Evolutionary conservation across 2,797 vertebrate species (phyloP).

Genomic region (Sebastiscus tertius): DNA sequence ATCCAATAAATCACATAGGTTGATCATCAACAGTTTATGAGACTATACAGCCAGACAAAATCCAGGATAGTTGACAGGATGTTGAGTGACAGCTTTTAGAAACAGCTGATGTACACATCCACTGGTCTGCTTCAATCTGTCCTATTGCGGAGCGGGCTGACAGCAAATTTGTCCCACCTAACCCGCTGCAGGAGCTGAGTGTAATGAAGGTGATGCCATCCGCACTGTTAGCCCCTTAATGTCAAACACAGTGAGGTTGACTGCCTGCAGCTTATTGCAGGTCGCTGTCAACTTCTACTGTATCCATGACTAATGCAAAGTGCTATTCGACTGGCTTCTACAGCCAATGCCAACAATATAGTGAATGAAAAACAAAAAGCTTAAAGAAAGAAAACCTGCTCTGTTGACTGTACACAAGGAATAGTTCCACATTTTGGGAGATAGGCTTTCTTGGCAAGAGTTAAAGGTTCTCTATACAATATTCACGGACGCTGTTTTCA

Average conservation of each 20-base stretch:
- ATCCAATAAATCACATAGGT: not conserved
- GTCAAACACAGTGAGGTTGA: slow-evolving; percentile 33
- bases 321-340: not conserved
- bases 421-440: not conserved
- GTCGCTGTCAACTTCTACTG: not conserved
- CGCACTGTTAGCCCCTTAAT: slow-evolving; percentile 17
- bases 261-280: not conserved
- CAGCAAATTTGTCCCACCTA: slow-evolving; percentile 18
- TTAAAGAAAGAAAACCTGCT: not conserved
- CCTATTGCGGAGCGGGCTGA: slow-evolving; percentile 27
- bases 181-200: slow-evolving; percentile 29
- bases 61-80: not conserved
- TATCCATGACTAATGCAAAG: not conserved
- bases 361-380: not conserved
- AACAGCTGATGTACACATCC: slow-evolving; percentile 29
- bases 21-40: not conserved
- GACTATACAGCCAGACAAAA: not conserved
- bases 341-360: not conserved
- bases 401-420: not conserved
- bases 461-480: too few species aligned
- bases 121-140: slow-evolving; percentile 15
- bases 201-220: slow-evolving; percentile 22
- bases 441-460: not conserved
- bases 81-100: slow-evolving; percentile 24
- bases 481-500: too few species aligned